phyloP scores from a whole-genome alignment of 1,140 invertebrate species.

The Hyles euphorbiae region DNA sequence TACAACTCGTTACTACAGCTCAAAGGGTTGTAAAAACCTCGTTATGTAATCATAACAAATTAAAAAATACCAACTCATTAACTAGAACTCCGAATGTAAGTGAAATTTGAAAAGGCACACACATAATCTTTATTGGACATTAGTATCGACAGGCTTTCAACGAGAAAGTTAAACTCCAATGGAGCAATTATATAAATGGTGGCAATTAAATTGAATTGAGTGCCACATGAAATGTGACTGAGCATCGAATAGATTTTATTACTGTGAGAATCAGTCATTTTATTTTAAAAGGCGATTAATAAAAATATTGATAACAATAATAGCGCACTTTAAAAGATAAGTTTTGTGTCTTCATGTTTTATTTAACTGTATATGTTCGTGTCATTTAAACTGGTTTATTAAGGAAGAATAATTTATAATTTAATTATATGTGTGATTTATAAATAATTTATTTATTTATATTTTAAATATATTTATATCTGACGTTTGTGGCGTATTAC shows the following conservation, averaged over 20 bases:
- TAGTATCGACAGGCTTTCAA: conserved; percentile 48
- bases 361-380: neutral
- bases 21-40: conserved; percentile 9
- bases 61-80: conserved; percentile 21
- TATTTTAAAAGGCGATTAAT: conserved; percentile 52
- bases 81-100: conserved; percentile 25
- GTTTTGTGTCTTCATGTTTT: neutral
- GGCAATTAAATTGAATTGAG: conserved; percentile 60
- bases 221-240: conserved; percentile 54
- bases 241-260: conserved; percentile 49
- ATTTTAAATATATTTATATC: too few relatives aligned
- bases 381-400: too few relatives aligned
- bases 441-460: too few relatives aligned
- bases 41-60: conserved; percentile 17
- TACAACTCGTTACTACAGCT: neutral
- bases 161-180: conserved; percentile 55
- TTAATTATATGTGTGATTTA: too few relatives aligned
- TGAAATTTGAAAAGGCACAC: conserved; percentile 28
- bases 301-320: conserved; percentile 36
- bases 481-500: too few relatives aligned
- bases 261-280: conserved; percentile 64
- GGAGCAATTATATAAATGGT: conserved; percentile 63
- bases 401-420: too few relatives aligned
- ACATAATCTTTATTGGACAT: conserved; percentile 50
- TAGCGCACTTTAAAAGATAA: conserved; percentile 22